Conservation (phyloP, 1,140 invertebrate genomes). For the Ephestia elutella region DNA sequence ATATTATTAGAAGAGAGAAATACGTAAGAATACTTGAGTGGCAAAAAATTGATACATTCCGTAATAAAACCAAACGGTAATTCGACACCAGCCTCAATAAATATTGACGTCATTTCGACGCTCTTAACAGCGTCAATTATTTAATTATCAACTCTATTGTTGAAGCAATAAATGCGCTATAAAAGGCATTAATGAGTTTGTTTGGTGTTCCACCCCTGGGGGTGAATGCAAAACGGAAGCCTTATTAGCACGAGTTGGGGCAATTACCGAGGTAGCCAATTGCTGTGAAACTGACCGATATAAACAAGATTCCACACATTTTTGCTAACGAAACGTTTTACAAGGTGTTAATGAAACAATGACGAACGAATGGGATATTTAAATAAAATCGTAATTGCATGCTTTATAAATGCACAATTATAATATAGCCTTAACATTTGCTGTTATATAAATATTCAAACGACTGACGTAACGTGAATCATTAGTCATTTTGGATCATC, state of each 20-base stretch:
- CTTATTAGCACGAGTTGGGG: background rate
- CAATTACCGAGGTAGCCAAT: background rate
- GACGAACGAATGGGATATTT: too few species aligned
- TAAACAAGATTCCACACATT: background rate
- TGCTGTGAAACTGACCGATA: background rate
- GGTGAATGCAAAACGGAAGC: conserved; percentile 3
- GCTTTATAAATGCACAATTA: too few species aligned
- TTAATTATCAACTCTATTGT: conserved; percentile 2
- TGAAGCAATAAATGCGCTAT: background rate
- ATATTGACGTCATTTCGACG: background rate
- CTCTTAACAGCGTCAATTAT: background rate
- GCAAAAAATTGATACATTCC: background rate
- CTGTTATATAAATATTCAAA: too few species aligned
- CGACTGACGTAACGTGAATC: too few species aligned
- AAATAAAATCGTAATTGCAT: too few species aligned
- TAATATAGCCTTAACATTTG: too few species aligned
- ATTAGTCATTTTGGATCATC: too few species aligned
- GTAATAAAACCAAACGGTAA: background rate
- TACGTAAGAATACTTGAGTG: too few species aligned
- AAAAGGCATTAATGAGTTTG: background rate
- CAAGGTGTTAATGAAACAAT: too few species aligned
- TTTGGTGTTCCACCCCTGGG: background rate
- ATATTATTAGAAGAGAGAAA: too few species aligned
- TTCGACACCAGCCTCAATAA: background rate
- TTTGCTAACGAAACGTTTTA: background rate